Percentiles rank a stretch among this genome's conserved stretches.
Conservation (phyloP, 1,140 invertebrate species). For the Pararge aegeria region DNA sequence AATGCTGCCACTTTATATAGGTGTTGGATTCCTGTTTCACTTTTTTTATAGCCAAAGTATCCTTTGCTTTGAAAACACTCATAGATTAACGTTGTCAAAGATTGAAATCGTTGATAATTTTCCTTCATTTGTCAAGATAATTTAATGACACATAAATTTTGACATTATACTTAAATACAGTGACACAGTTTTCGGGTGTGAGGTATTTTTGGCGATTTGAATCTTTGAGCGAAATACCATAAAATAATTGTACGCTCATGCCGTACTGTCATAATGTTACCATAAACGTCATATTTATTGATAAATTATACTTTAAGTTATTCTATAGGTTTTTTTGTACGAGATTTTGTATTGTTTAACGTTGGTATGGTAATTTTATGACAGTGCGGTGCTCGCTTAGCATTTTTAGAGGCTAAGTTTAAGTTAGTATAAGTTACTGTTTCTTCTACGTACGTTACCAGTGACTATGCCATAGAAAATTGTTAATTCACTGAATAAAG, state of each 20-base stretch:
- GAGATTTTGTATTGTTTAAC: constrained; percentile 9
- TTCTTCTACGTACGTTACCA: constrained; percentile 69
- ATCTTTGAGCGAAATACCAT: neutral
- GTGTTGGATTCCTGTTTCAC: too few species aligned
- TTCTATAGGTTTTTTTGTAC: constrained; percentile 8
- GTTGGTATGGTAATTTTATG: constrained; percentile 15
- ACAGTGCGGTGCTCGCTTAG: constrained; percentile 15
- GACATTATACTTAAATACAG: too few species aligned
- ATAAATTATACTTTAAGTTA: constrained; percentile 16
- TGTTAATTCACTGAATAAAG: constrained; percentile 73
- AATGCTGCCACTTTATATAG: too few species aligned
- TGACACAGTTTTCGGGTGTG: too few species aligned
- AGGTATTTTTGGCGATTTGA: too few species aligned
- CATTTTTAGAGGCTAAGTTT: constrained; percentile 63
- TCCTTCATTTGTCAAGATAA: too few species aligned
- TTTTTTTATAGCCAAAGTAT: too few species aligned
- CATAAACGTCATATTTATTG: constrained; percentile 15
- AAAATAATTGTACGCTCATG: constrained; percentile 3
- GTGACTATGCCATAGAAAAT: constrained; percentile 76
- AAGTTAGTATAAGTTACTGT: constrained; percentile 41
- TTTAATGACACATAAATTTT: too few species aligned
- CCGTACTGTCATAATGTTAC: constrained; percentile 21
- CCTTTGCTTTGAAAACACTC: neutral
- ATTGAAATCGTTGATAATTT: too few species aligned
- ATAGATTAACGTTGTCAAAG: neutral